Evolutionary conservation across 2,888 invertebrate species (phyloP).

Genomic region (Aethes cnicana): DNA sequence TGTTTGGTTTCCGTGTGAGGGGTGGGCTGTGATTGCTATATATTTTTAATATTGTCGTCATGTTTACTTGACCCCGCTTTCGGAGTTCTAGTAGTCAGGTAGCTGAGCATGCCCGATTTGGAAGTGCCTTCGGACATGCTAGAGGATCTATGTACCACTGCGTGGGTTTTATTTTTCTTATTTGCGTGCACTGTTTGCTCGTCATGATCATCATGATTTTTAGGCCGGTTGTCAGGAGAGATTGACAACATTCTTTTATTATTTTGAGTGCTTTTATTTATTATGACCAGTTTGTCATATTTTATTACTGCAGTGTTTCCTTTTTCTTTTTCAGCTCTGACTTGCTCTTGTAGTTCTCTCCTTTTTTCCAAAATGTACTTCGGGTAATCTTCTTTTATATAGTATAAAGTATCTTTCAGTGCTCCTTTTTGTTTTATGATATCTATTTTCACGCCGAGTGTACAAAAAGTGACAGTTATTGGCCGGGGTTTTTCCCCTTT

Average conservation of each 20-base stretch:
- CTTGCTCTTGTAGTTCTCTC: constrained; percentile 18
- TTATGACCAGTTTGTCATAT: too few species aligned
- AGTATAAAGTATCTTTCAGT: background rate
- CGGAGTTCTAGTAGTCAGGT: background rate
- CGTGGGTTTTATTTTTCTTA: constrained; percentile 1
- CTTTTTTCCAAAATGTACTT: constrained; percentile 26
- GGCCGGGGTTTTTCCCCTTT: constrained; percentile 31
- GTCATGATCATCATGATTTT: background rate
- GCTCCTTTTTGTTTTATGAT: constrained; percentile 6
- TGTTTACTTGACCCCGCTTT: background rate
- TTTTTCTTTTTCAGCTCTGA: constrained; percentile 24
- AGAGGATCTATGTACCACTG: background rate
- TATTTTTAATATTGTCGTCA: background rate
- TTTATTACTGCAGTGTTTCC: background rate
- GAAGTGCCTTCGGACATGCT: background rate
- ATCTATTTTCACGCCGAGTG: constrained; percentile 21
- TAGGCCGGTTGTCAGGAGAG: background rate
- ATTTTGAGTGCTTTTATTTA: too few species aligned
- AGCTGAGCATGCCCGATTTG: background rate
- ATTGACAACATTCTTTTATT: background rate
- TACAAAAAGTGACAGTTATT: constrained; percentile 5
- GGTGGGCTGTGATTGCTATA: background rate
- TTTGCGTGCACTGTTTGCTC: background rate
- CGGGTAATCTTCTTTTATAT: constrained; percentile 30
- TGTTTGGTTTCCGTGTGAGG: background rate